Percentiles rank a stretch among this genome's conserved stretches.
These are phyloP conservation scores for Colistium nudipinnis DNA, from an alignment of 2,113 vertebrate genomes.

Conservation along the genomic window DNA sequence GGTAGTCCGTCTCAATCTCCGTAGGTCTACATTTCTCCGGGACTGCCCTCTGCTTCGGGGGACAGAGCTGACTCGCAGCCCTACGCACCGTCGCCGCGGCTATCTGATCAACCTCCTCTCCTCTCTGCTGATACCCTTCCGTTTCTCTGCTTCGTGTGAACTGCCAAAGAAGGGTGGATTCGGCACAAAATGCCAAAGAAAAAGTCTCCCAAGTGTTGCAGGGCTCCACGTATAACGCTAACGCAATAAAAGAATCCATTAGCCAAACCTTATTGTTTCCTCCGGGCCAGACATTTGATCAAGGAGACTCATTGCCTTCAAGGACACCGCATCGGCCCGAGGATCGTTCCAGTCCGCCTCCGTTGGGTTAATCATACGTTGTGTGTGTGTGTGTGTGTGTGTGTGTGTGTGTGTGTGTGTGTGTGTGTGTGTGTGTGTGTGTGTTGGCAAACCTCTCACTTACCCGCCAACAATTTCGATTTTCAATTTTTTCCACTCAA, in stretches of 20 bases:
- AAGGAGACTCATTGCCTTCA: neutral
- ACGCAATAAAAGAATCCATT: conserved; percentile 45
- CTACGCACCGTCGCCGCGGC: conserved; percentile 76
- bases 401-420: conserved; percentile 49
- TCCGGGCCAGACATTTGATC: conserved; percentile 21
- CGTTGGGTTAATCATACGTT: conserved; percentile 7
- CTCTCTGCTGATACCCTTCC: conserved; percentile 35
- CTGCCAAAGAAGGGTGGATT: conserved; percentile 13
- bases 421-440: conserved; percentile 41
- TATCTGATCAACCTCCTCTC: conserved; percentile 58
- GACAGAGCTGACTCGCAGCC: conserved; percentile 75
- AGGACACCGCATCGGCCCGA: neutral
- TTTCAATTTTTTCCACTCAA: conserved; percentile 28
- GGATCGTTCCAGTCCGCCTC: conserved; percentile 8
- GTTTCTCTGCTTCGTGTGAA: conserved; percentile 16
- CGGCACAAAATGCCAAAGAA: conserved; percentile 10
- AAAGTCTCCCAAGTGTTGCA: conserved; percentile 17
- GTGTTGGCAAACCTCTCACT: conserved; percentile 47
- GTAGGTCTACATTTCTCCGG: conserved; percentile 75
- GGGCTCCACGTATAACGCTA: conserved; percentile 6
- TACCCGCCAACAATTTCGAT: conserved; percentile 28
- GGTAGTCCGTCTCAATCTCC: conserved; percentile 77
- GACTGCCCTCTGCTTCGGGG: conserved; percentile 65
- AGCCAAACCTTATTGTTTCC: conserved; percentile 3
- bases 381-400: conserved; percentile 49